Conservation (phyloP, 1,140 invertebrate genomes). For the Drosophila sturtevanti region DNA sequence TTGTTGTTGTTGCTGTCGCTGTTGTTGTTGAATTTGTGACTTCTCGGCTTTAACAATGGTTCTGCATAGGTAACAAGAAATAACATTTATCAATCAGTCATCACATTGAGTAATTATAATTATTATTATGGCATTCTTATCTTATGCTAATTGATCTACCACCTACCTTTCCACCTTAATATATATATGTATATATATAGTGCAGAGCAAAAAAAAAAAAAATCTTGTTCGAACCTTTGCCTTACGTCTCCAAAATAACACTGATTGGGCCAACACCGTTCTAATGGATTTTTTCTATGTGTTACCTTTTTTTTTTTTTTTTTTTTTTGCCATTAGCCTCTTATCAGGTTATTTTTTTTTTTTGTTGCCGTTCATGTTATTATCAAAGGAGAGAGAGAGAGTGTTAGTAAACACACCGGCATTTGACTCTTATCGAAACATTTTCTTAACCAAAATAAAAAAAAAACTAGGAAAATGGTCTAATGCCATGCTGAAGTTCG, state of each 20-base stretch:
- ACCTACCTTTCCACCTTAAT: slow-evolving; percentile 40
- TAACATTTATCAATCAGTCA: slow-evolving; percentile 18
- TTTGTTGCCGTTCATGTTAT: slow-evolving; percentile 8
- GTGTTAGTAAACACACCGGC: slow-evolving; percentile 69
- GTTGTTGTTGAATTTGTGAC: slow-evolving; percentile 48
- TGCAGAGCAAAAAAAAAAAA: slow-evolving; percentile 17
- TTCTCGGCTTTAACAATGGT: slow-evolving; percentile 69
- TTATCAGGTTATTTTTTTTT: neutral
- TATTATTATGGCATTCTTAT: slow-evolving; percentile 53
- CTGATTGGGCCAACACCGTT: slow-evolving; percentile 44
- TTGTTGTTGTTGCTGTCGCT: slow-evolving; percentile 31
- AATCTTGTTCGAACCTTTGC: slow-evolving; percentile 45
- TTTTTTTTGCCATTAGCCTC: slow-evolving; percentile 36
- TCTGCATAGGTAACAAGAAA: slow-evolving; percentile 36
- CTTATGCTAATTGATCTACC: slow-evolving; percentile 62
- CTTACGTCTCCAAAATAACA: slow-evolving; percentile 59
- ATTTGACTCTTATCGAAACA: slow-evolving; percentile 61
- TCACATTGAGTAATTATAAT: slow-evolving; percentile 55
- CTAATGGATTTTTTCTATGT: slow-evolving; percentile 4
- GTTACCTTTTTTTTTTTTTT: neutral
- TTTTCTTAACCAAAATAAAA: slow-evolving; percentile 16
- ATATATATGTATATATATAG: neutral
- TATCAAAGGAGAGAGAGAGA: slow-evolving; percentile 48
- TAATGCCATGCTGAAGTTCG: no score
- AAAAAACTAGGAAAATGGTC: no score